These are phyloP conservation scores for Apeira syringaria DNA, from an alignment of 2,888 invertebrate genomes.

Conservation along the genomic window DNA sequence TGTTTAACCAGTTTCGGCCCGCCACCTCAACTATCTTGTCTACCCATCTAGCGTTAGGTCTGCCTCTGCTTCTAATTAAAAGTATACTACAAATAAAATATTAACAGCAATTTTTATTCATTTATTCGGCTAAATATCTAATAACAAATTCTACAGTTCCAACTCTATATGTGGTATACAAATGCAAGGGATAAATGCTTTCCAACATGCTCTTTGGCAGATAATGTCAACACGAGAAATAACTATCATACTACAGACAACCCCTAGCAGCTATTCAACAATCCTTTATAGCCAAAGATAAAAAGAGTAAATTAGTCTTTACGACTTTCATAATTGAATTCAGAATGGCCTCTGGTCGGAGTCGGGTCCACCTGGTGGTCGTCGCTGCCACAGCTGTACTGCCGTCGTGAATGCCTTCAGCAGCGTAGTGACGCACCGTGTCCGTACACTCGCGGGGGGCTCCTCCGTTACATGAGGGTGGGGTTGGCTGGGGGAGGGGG, in stretches of 20 bases:
- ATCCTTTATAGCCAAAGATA: not conserved
- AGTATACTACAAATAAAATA: slow-evolving; percentile 2
- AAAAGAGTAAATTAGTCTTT: not conserved
- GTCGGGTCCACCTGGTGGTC: not conserved
- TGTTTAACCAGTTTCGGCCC: too few species aligned
- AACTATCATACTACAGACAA: too few species aligned
- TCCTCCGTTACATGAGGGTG: not conserved
- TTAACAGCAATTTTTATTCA: slow-evolving; percentile 6
- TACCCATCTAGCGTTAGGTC: too few species aligned
- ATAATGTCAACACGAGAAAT: too few species aligned
- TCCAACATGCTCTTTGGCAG: too few species aligned
- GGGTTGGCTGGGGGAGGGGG: not conserved
- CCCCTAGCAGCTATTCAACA: too few species aligned
- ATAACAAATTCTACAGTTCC: slow-evolving; percentile 17
- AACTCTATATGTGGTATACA: not conserved
- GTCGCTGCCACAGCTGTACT: not conserved
- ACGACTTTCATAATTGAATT: not conserved
- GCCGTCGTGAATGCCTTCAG: not conserved
- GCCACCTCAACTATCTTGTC: too few species aligned
- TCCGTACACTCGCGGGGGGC: not conserved
- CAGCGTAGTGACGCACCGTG: not conserved
- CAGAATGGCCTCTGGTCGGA: not conserved
- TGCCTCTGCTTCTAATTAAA: too few species aligned
- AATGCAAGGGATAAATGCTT: not conserved
- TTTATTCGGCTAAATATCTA: slow-evolving; percentile 41